These are phyloP conservation scores for Trachymyrmex cornetzi DNA, from an alignment of 1,140 invertebrate genomes.

Conservation along the genomic window DNA sequence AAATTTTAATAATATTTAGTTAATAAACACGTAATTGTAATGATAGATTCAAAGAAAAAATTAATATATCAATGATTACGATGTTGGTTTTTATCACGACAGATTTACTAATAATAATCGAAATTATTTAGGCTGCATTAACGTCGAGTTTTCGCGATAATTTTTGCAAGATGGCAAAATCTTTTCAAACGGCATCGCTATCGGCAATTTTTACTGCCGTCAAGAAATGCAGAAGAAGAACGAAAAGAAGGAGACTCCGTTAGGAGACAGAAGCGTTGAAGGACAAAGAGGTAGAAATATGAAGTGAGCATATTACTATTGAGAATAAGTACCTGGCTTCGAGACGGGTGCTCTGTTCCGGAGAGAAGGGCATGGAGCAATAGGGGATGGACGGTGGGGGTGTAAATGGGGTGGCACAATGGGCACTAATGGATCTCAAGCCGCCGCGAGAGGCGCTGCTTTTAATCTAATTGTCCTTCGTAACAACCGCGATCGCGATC, in stretches of 20 bases:
- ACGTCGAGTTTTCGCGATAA: constrained; percentile 72
- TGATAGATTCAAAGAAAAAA: constrained; percentile 26
- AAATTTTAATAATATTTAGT: constrained; percentile 19
- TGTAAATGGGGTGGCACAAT: constrained; percentile 86
- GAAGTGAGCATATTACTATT: constrained; percentile 87
- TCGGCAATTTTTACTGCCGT: constrained; percentile 73
- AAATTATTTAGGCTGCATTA: constrained; percentile 83
- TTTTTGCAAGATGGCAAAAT: constrained; percentile 79
- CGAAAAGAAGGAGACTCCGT: constrained; percentile 48
- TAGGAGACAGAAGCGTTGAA: constrained; percentile 64
- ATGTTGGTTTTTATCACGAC: constrained; percentile 61
- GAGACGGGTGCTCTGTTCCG: constrained; percentile 82
- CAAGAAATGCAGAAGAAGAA: constrained; percentile 73
- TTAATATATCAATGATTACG: constrained; percentile 46
- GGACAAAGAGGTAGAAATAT: constrained; percentile 80
- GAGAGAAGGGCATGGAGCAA: constrained; percentile 75
- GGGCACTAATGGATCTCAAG: constrained; percentile 87
- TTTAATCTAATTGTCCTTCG: constrained; percentile 87
- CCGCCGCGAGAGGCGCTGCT: constrained; percentile 86
- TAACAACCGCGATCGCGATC: constrained; percentile 81
- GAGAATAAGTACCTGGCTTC: constrained; percentile 87
- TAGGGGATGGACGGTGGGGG: constrained; percentile 79
- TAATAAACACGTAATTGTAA: background rate
- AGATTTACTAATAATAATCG: constrained; percentile 85
- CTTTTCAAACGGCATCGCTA: constrained; percentile 81